Base-by-base conservation (phyloP, 2,797 vertebrate species). In the Pogoniulus pusillus region DNA sequence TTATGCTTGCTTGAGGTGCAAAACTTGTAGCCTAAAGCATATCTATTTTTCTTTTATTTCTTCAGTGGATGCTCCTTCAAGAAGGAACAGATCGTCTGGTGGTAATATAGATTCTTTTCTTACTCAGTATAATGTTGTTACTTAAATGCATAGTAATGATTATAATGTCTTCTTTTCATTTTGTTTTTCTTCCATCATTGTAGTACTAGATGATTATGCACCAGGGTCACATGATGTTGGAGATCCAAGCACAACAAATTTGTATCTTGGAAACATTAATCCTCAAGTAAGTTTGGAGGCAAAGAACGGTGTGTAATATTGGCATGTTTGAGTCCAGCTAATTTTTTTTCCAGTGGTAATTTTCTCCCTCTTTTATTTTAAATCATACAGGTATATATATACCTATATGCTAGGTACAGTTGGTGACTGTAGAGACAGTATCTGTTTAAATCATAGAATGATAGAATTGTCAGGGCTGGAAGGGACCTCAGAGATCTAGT, bases 201-300 rank as follows among this genome's bases (percentile, higher is more conserved):
- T 90, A 99, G 99, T 99, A 93, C 97, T 99, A 93, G 99, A 99
- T 96, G 99, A 99, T 95, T 99, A 98, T 83, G 99, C 99, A 30
- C 99, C 99, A 80, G 99, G 99, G 47, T 99, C 99, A 69, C 99
- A 99, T 94, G 99, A 99, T 89, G 99, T 99, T 51, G 99, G 99
- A 78, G 99, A 99, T 97, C 99, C 99, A 66, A 99, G 99, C 83
- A 99, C 99, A 60, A 99, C 99, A 64, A 99, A 99, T 96, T 97
- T 99, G 84, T 99, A 99, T 92, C 98, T 99, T 32, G 99, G 99
- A 95, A 99, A 99, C 96, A 99, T 99, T 96, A 99, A 99, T 94
- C 99, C 99, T 93, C 99, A 99, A 98, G 99, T 99, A 95, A 96
- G 93, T 62, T 79, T 30, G 32, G n/a, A 87, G 59, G 23, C 12